Conservation (phyloP, 2,113 vertebrate species). For the Agapornis roseicollis region DNA sequence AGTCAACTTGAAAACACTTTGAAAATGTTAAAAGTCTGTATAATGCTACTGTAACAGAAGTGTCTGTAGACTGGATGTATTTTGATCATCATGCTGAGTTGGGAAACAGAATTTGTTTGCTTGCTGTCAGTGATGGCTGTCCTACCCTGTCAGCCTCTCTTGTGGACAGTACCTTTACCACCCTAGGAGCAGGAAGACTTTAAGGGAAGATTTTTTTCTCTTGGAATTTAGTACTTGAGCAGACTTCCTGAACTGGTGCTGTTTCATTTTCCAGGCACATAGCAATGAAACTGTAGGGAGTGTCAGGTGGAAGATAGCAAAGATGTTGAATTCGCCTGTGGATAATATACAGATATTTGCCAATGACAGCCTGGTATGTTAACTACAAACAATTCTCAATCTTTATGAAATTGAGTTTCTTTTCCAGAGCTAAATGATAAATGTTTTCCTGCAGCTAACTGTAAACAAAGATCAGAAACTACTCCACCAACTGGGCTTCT, state of each 20-base stretch:
- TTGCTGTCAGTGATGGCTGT: not conserved
- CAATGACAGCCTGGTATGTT: slow-evolving; percentile 94
- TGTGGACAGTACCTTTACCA: not conserved
- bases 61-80: not conserved
- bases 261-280: slow-evolving; percentile 85
- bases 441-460: slow-evolving; percentile 82
- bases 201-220: not conserved
- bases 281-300: slow-evolving; percentile 97
- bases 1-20: not conserved
- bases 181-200: not conserved
- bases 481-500: slow-evolving; percentile 95
- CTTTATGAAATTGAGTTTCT: not conserved
- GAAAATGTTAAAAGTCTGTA: not conserved
- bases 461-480: slow-evolving; percentile 98
- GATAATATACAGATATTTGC: slow-evolving; percentile 99
- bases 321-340: slow-evolving; percentile 92
- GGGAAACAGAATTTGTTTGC: not conserved
- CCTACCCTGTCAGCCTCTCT: not conserved
- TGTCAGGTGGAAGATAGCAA: slow-evolving; percentile 96
- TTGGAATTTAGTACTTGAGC: not conserved
- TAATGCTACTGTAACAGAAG: not conserved
- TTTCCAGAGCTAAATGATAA: slow-evolving; percentile 17
- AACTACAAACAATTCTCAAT: not conserved
- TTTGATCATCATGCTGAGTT: not conserved
- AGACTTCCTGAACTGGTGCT: not conserved